Conservation (phyloP, 1,140 invertebrate genomes). For the Panagrolaimus sp. region DNA sequence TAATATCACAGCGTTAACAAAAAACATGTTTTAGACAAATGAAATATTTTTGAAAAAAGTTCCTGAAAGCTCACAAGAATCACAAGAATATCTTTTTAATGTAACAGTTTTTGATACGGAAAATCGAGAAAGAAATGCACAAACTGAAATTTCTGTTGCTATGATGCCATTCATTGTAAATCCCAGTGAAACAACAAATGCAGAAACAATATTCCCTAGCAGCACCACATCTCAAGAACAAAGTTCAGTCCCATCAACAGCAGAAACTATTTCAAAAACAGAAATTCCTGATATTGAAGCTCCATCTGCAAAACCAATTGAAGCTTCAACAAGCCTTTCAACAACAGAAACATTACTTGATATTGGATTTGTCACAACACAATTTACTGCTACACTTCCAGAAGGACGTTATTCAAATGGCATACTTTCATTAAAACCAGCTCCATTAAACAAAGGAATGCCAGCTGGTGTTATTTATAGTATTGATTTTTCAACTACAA, state of each 20-base stretch:
- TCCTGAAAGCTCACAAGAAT: background rate
- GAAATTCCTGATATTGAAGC: background rate
- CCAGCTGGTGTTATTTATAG: conserved; percentile 26
- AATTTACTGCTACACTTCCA: conserved; percentile 44
- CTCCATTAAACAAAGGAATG: conserved; percentile 29
- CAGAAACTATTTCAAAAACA: background rate
- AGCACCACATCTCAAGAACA: background rate
- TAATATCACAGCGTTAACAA: no score
- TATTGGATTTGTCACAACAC: conserved; percentile 6
- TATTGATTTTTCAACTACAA: conserved; percentile 17
- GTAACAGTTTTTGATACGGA: background rate
- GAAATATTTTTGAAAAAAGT: background rate
- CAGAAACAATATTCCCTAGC: background rate
- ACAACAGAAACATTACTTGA: background rate
- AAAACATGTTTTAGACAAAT: background rate
- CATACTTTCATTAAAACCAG: conserved; percentile 36
- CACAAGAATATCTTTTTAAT: background rate
- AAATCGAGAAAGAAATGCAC: background rate
- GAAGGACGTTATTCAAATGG: conserved; percentile 49
- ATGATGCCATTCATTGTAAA: background rate
- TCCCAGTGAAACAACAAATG: background rate
- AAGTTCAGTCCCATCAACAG: background rate
- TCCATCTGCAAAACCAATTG: background rate
- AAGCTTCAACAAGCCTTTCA: background rate
- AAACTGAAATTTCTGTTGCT: background rate